Conservation (phyloP, 2,797 vertebrate genomes). For the Setipinna tenuifilis region DNA sequence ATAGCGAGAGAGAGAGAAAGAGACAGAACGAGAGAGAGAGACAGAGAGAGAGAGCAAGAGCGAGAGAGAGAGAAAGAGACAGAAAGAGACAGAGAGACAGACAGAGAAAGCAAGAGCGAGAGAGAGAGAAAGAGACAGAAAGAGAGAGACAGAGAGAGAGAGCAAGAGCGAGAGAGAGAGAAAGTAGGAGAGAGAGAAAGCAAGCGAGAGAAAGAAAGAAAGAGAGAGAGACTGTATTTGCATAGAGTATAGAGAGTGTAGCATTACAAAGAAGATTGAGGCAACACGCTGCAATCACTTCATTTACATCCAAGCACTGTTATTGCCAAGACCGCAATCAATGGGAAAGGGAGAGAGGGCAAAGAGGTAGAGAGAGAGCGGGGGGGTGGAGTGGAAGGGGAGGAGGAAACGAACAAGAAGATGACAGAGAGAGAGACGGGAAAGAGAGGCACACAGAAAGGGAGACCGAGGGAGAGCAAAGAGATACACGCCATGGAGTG, state of each 20-base stretch:
- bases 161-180: too few relatives aligned
- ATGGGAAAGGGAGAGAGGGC: background rate
- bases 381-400: background rate
- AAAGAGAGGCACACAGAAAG: background rate
- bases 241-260: background rate
- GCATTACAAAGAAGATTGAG: background rate
- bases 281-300: background rate
- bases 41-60: slow-evolving; percentile 21
- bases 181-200: background rate
- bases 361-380: slow-evolving; percentile 31
- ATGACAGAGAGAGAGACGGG: background rate
- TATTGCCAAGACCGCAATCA: slow-evolving; percentile 8
- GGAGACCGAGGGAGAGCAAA: background rate
- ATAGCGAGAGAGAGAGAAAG: background rate
- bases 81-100: background rate
- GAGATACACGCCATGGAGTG: background rate
- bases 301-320: slow-evolving; percentile 4
- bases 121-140: slow-evolving; percentile 24
- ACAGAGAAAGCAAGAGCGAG: background rate
- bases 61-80: slow-evolving; percentile 40
- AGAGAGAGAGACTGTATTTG: background rate
- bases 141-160: background rate
- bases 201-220: background rate
- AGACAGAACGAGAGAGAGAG: background rate
- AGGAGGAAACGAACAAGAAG: background rate